Base-by-base conservation (phyloP, 2,113 vertebrate genomes). In the Gymnarchus niloticus region DNA sequence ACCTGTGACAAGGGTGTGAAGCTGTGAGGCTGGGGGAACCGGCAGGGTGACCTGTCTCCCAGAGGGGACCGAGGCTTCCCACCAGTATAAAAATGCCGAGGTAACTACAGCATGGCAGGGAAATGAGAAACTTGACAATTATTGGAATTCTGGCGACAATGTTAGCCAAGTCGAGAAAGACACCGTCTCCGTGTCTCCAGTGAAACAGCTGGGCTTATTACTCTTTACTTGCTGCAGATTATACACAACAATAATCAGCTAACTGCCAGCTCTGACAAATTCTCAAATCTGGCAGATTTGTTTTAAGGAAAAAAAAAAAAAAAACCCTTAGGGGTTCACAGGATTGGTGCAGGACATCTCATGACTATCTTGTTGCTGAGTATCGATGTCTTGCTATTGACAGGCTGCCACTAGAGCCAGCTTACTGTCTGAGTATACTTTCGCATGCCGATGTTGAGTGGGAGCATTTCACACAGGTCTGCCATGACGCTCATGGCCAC, bases 1-100 rank as follows among this genome's bases (percentile, higher is more conserved):
- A 3, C 17, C 69, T 89, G 88, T 57, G 83, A 87, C 85, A 83
- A 83, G 51, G 25, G 81, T 87, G 86, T 80, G n/a, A 9, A 6
- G 17, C 77, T 81, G 88, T 86, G 56, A 89, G 83, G 84, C 49
- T n/a, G 33, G 65, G 65, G 65, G 65, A 33, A 33, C 12, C 65
- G 41, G 65, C 65, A 6, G 41, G n/a, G 65, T 17, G 3, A 0
- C 65, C 12, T 19, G 14, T 17, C 5, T 73, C 65, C 65, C 65
- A 73, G 7, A 41, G 65, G 5, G 65, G 65, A 33, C 14, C 12
- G 65, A 8, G 23, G 87, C 81, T 83, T 76, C 83, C 81, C 12
- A 0, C 52, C 23, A 41, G 51, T 83, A 23, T 81, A 81, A 88
- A 88, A 80, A 87, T 82, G 86, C 77, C 33, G 3, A 12, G 44